These are phyloP conservation scores for Carcina quercana DNA, from an alignment of 2,888 invertebrate genomes.

Conservation along the genomic window DNA sequence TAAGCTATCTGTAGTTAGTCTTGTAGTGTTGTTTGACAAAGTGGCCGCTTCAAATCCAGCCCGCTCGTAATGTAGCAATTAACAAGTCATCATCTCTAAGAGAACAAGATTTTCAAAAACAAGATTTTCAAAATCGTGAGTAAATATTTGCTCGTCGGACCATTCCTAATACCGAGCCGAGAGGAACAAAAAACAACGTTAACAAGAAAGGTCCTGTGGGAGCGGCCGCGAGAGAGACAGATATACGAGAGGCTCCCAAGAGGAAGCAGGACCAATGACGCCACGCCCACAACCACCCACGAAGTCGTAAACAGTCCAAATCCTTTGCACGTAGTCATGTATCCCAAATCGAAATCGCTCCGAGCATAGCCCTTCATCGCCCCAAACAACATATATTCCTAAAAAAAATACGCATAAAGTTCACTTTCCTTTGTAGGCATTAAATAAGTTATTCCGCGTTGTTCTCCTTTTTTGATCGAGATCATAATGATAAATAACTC, in stretches of 20 bases:
- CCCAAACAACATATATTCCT: conserved; percentile 36
- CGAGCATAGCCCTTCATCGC: conserved; percentile 41
- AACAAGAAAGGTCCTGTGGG: conserved; percentile 72
- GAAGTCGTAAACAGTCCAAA: conserved; percentile 73
- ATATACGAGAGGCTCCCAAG: conserved; percentile 24
- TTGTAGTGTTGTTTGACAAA: no score
- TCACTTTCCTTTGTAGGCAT: conserved; percentile 33
- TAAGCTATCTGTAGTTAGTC: no score
- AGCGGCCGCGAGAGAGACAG: conserved; percentile 57
- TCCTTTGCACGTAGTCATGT: conserved; percentile 73
- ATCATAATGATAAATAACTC: conserved; percentile 72
- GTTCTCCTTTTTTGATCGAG: conserved; percentile 66
- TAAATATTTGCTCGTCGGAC: conserved; percentile 71
- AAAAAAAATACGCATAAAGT: conserved; percentile 30
- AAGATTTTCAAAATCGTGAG: conserved; percentile 70
- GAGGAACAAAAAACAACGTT: conserved; percentile 68
- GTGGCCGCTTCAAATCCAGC: no score
- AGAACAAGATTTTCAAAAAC: conserved; percentile 59
- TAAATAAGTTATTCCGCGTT: conserved; percentile 66
- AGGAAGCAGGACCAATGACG: conserved; percentile 39
- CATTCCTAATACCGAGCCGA: conserved; percentile 60
- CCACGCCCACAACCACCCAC: conserved; percentile 74
- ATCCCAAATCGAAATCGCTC: conserved; percentile 71
- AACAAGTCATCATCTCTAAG: conserved; percentile 47
- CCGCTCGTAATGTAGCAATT: conserved; percentile 23